Conservation (phyloP, 2,888 invertebrate genomes). For the Drosophila peninsularis region DNA sequence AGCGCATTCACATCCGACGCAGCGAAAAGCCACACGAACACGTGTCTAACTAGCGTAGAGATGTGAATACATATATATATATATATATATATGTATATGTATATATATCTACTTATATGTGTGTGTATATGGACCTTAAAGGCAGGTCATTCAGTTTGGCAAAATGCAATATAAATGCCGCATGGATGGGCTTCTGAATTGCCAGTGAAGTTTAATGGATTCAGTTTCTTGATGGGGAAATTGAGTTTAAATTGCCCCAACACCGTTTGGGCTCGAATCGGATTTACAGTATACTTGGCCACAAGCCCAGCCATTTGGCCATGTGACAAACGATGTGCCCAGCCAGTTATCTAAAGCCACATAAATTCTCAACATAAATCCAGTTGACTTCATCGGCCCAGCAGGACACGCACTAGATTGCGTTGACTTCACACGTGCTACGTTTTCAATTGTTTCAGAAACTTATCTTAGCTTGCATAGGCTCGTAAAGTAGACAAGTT, state of each 20-base stretch:
- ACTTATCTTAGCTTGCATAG: slow-evolving; percentile 1
- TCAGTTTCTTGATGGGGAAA: slow-evolving; percentile 59
- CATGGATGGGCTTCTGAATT: slow-evolving; percentile 33
- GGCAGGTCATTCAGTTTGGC: slow-evolving; percentile 37
- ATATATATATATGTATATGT: slow-evolving; percentile 6
- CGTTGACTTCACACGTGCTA: neutral
- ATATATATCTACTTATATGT: no score
- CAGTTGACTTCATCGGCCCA: neutral
- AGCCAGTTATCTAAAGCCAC: slow-evolving; percentile 18
- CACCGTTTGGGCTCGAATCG: slow-evolving; percentile 14
- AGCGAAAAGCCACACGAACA: slow-evolving; percentile 21
- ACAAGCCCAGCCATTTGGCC: neutral
- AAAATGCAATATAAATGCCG: slow-evolving; percentile 50
- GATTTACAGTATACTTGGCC: slow-evolving; percentile 17
- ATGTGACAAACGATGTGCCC: slow-evolving; percentile 25
- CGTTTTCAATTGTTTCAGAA: slow-evolving; percentile 1
- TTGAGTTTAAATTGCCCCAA: slow-evolving; percentile 61
- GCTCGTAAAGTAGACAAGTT: slow-evolving; percentile 4
- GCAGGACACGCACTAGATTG: slow-evolving; percentile 2
- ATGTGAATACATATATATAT: neutral
- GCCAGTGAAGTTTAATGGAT: slow-evolving; percentile 59
- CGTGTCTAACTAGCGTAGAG: slow-evolving; percentile 2
- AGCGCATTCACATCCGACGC: slow-evolving; percentile 59
- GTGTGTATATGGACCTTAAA: slow-evolving; percentile 16
- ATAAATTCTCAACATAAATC: slow-evolving; percentile 27